Evolutionary conservation across 2,888 invertebrate species (phyloP).

Genomic region (Coronaproctus castanopsis): DNA sequence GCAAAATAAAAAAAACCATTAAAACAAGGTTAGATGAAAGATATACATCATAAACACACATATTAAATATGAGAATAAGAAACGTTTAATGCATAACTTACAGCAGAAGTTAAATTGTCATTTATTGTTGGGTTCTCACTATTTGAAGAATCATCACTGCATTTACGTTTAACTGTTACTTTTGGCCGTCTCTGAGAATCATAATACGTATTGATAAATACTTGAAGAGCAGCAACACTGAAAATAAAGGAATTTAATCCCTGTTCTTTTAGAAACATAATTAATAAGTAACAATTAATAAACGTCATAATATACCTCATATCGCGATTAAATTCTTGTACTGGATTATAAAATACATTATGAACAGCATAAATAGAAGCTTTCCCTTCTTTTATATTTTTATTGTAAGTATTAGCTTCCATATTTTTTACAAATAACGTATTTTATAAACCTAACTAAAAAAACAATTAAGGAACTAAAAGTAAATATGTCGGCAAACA

Average conservation of each 20-base stretch:
- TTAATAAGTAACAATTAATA: not conserved
- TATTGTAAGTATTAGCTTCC: not conserved
- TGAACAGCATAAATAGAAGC: conserved; percentile 47
- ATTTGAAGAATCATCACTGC: not conserved
- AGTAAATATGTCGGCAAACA: too few relatives aligned
- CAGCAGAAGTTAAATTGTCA: not conserved
- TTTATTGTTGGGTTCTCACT: not conserved
- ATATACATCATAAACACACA: not conserved
- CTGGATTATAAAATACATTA: conserved; percentile 93
- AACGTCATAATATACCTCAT: conserved; percentile 34
- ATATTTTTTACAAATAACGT: too few relatives aligned
- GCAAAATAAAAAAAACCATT: not conserved
- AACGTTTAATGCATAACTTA: not conserved
- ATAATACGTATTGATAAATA: conserved; percentile 4
- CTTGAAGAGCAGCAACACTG: conserved; percentile 3
- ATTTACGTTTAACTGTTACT: conserved; percentile 1
- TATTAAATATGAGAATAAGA: not conserved
- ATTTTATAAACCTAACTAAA: too few relatives aligned
- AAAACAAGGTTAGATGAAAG: not conserved
- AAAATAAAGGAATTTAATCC: too few relatives aligned
- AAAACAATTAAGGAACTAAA: too few relatives aligned
- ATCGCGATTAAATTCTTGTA: conserved; percentile 95
- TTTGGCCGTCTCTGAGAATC: not conserved
- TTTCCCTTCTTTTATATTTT: conserved; percentile 48
- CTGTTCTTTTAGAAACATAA: not conserved